phyloP scores from a whole-genome alignment of 2,797 vertebrate species.

The Myripristis jacobus region DNA sequence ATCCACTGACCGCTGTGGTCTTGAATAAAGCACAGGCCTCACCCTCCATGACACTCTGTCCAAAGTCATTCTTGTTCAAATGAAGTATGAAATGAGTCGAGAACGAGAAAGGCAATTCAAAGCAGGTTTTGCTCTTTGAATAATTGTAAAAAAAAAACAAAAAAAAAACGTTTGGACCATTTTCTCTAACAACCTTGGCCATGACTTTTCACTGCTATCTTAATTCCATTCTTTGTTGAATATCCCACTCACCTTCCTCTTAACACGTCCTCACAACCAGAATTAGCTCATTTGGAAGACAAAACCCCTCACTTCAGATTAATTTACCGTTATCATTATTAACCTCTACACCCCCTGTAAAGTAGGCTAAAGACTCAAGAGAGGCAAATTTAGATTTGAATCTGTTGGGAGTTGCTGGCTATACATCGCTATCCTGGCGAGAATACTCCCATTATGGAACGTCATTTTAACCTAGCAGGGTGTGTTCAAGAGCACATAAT shows the following conservation, averaged over 20 bases:
- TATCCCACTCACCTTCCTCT: conserved; percentile 36
- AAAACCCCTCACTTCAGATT: conserved; percentile 40
- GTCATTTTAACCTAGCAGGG: conserved; percentile 60
- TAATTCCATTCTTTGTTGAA: conserved; percentile 27
- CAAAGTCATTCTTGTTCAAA: not conserved
- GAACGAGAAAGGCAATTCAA: not conserved
- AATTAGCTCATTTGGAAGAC: conserved; percentile 55
- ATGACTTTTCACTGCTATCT: conserved; percentile 32
- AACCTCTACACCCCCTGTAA: conserved; percentile 69
- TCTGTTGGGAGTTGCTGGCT: conserved; percentile 45
- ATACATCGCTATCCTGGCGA: conserved; percentile 48
- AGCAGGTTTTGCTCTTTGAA: not conserved
- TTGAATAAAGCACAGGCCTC: conserved; percentile 7
- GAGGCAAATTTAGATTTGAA: conserved; percentile 53
- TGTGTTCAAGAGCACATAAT: conserved; percentile 59
- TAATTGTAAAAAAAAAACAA: not conserved
- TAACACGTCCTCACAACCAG: conserved; percentile 35
- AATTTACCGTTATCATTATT: conserved; percentile 71
- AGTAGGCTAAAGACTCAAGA: conserved; percentile 64
- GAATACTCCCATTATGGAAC: conserved; percentile 55
- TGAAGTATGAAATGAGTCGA: not conserved
- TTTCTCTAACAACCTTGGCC: conserved; percentile 38
- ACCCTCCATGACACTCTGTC: not conserved
- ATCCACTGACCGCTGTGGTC: not conserved
- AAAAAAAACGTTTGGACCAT: conserved; percentile 18